Base-by-base conservation (phyloP, 2,797 vertebrate genomes). In the Arnoldichthys spilopterus region DNA sequence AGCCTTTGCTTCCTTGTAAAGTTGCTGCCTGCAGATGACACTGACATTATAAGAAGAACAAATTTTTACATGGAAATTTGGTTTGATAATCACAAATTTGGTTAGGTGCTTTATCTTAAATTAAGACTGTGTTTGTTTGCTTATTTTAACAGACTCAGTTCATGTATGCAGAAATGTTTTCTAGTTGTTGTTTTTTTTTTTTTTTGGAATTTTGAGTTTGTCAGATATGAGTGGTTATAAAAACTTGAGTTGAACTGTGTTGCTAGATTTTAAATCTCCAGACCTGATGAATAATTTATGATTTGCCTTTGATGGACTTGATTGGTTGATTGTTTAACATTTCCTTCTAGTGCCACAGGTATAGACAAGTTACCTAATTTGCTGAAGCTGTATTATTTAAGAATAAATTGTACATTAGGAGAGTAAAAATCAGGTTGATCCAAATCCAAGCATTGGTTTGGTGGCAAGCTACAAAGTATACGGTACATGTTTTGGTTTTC, bases 401-500 rank as follows among this genome's bases (percentile, higher is more conserved):
- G 34, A 37, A 37, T 37, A 79, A 83, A 68, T 40, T 66, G 70
- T 82, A 32, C 34, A 54, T 56, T 59, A n/a, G 71, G 30, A 77
- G 45, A 76, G 26, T 54, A 78, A 78, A 83, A 73, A 78, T 24
- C 72, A 76, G 56, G 53, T 51, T 51, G 78, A 40, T 79, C 76
- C 20, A 84, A 43, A 78, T 82, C 81, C 79, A 79, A 87, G 72
- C 85, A 90, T 81, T 87, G 83, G 85, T 89, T 86, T 90, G 88
- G 88, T 86, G 83, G 90, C 86, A 80, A 85, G 86, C 87, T 87
- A 88, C 87, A 72, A 77, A 87, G 88, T 88, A 88, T 87, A 88
- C 82, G 83, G 86, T 88, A 85, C 88, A 91, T 87, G 85, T 93
- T 94, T 93, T 94, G 92, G 93, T 92, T 93, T 92, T 90, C 86